phyloP scores from a whole-genome alignment of 2,797 vertebrate species.

The Gallirallus australis region DNA sequence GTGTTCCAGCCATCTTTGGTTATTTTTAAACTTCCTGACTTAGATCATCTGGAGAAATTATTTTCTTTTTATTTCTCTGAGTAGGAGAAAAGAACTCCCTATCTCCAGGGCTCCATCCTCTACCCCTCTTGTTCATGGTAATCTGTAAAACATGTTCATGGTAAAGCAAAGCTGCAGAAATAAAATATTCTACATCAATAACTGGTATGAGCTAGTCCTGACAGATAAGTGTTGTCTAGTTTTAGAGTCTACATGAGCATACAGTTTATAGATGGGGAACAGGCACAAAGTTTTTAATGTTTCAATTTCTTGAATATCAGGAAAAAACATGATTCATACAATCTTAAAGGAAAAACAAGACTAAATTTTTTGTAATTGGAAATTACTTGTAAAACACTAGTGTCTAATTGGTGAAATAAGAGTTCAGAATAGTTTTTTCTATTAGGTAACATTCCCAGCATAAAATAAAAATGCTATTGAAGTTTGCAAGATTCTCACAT shows the following conservation, averaged over 20 bases:
- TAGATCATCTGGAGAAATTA: neutral
- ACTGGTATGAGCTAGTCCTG: neutral
- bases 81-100: neutral
- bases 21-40: constrained; percentile 49
- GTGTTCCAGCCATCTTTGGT: neutral
- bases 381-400: neutral
- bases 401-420: neutral
- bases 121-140: neutral
- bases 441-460: neutral
- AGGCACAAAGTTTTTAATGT: neutral
- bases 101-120: neutral
- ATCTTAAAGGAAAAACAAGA: neutral
- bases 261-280: neutral
- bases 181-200: neutral
- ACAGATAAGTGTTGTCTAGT: neutral
- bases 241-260: neutral
- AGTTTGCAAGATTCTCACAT: neutral
- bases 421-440: neutral
- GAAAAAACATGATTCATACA: neutral
- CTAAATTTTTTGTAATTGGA: neutral
- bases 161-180: neutral
- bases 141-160: neutral
- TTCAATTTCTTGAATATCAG: neutral
- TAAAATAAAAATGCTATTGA: neutral
- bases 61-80: constrained; percentile 34